Base-by-base conservation (phyloP, 2,113 vertebrate species). In the Perca schrenkii region DNA sequence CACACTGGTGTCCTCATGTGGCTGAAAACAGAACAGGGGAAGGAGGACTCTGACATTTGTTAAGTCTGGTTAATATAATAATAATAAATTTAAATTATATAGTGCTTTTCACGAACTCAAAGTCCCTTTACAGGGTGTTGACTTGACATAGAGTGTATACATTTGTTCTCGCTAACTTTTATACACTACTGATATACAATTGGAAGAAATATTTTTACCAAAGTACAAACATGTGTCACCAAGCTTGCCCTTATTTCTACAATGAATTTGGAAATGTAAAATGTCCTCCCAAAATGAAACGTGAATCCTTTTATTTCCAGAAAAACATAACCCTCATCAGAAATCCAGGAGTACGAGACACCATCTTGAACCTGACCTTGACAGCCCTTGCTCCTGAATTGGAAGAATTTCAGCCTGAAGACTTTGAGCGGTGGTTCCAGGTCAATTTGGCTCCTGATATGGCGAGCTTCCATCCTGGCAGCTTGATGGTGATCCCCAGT, bases 401-500 rank as follows among this genome's bases (percentile, higher is more conserved):
- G 36, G 60, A 57, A 19, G 10, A 11, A 47, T 93, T 89, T 80
- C 28, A 67, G 50, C n/a, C 83, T 4, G 17, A 63, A 40, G 83
- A 89, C 61, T 92, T 75, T 56, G 0, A 50, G 50, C 62, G 74
- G 86, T 93, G 86, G 91, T 91, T 91, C 75, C 85, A 87, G 76
- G 17, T 43, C 56, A 66, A 88, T 54, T 89, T 93, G 43, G 34
- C 28, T 63, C 52, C 89, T 34, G 67, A 91, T 52, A 66, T 90
- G 79, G 67, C 86, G 8, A 88, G 79, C 67, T 21, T 88, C 76
- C 66, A 31, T 31, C 83, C 83, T 49, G 65, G 43, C 50, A 82
- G 52, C 58, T 69, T 89, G 76, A 15, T 4, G 6, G 61, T 75
- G 54, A 89, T 93, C 60, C 89, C 92, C 49, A 60, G 8, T 12